These are phyloP conservation scores for Australoheros facetus DNA, from an alignment of 2,797 vertebrate species.

Conservation along the genomic window DNA sequence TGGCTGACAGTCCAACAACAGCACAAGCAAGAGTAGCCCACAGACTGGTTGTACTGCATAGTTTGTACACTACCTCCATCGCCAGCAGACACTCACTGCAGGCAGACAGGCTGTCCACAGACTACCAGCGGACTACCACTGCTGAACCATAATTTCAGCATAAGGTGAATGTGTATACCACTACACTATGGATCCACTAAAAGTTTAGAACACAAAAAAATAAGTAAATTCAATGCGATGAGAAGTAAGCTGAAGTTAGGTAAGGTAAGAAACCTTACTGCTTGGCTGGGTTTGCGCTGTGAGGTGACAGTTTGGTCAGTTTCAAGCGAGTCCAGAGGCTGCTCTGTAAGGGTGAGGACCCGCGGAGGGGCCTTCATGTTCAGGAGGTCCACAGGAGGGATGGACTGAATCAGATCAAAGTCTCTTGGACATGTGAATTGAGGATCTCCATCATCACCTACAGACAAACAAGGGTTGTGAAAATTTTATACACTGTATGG, in stretches of 20 bases:
- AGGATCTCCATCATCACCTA: constrained; percentile 86
- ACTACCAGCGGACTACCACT: neutral
- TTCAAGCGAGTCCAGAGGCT: constrained; percentile 93
- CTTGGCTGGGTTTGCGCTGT: constrained; percentile 82
- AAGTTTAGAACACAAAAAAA: neutral
- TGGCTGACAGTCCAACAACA: too few species aligned
- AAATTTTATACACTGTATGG: neutral
- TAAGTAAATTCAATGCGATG: neutral
- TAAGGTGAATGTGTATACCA: neutral
- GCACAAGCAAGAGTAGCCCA: too few species aligned
- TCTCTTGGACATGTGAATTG: constrained; percentile 88
- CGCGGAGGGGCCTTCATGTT: constrained; percentile 93
- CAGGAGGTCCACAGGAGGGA: constrained; percentile 87
- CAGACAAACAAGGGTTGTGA: neutral
- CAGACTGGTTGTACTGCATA: too few species aligned
- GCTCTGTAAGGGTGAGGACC: constrained; percentile 93
- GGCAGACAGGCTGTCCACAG: neutral
- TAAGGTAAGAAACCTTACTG: constrained; percentile 64
- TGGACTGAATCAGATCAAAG: constrained; percentile 92
- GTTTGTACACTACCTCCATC: too few species aligned
- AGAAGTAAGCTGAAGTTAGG: neutral
- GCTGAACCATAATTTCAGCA: neutral
- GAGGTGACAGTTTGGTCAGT: constrained; percentile 82
- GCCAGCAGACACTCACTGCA: neutral
- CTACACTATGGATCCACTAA: neutral